phyloP scores from a whole-genome alignment of 1,140 invertebrate genomes.

The Bombus waltoni region DNA sequence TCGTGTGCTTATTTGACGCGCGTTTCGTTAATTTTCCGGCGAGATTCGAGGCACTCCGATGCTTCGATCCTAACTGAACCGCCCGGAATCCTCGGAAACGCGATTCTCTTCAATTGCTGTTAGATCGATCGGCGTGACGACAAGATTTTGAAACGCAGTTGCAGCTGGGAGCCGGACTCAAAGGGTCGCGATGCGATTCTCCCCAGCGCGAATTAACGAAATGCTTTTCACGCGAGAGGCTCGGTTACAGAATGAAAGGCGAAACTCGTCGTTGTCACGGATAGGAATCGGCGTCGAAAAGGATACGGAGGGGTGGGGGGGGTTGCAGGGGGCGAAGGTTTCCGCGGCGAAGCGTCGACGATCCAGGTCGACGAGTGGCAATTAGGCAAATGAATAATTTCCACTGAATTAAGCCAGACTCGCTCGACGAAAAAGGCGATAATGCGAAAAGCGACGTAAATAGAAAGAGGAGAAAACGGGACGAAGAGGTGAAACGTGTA shows the following conservation, averaged over 20 bases:
- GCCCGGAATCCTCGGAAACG: too few relatives aligned
- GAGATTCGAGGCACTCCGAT: too few relatives aligned
- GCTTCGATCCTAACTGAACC: background rate
- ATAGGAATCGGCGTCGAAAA: conserved; percentile 33
- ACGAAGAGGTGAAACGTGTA: background rate
- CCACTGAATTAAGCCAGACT: conserved; percentile 68
- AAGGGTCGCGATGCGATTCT: background rate
- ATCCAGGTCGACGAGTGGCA: conserved; percentile 66
- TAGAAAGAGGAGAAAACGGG: conserved; percentile 37
- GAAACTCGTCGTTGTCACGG: conserved; percentile 41
- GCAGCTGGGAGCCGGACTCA: background rate
- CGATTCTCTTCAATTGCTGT: background rate
- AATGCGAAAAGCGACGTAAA: conserved; percentile 65
- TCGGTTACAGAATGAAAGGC: conserved; percentile 14
- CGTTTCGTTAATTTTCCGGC: too few relatives aligned
- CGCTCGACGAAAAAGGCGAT: conserved; percentile 67
- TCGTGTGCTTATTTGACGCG: too few relatives aligned
- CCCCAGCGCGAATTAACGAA: background rate
- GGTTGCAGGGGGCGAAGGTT: conserved; percentile 13
- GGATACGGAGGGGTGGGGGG: background rate
- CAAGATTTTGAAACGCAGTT: background rate
- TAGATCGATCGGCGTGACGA: background rate
- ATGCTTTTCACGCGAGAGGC: conserved; percentile 22
- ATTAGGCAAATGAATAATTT: conserved; percentile 74
- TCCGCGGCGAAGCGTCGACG: conserved; percentile 44